Conservation (phyloP, 2,888 invertebrate species). For the Conistra vaccinii region DNA sequence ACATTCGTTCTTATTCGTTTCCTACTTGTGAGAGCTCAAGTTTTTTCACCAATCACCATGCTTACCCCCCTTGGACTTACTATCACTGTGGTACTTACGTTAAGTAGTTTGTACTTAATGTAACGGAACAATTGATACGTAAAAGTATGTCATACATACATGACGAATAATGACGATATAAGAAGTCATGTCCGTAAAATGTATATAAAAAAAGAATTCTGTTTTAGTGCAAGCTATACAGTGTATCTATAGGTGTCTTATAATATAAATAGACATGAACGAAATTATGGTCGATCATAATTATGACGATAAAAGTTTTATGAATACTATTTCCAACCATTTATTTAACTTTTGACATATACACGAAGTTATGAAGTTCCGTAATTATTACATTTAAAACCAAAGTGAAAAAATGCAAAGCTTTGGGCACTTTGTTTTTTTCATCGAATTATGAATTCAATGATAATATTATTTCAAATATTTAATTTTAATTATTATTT, state of each 20-base stretch:
- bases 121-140: slow-evolving; percentile 9
- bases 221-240: not conserved
- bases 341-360: too few relatives aligned
- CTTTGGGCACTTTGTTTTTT: too few relatives aligned
- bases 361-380: too few relatives aligned
- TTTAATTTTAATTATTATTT: too few relatives aligned
- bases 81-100: slow-evolving; percentile 40
- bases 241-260: not conserved
- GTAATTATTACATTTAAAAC: too few relatives aligned
- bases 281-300: too few relatives aligned
- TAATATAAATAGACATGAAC: not conserved
- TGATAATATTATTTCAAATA: too few relatives aligned
- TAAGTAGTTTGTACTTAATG: slow-evolving; percentile 45
- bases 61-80: slow-evolving; percentile 59
- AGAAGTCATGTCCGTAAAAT: not conserved
- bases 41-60: slow-evolving; percentile 62
- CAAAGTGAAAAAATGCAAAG: too few relatives aligned
- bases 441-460: too few relatives aligned
- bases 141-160: not conserved
- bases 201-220: not conserved
- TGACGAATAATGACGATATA: not conserved
- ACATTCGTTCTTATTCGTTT: slow-evolving; percentile 64
- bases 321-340: too few relatives aligned
- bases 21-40: slow-evolving; percentile 61
- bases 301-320: not conserved